A percentile compares a stretch with the other conserved stretches of the same genome.
Conservation (phyloP, 2,888 invertebrate species). For the Ametastegia equiseti region DNA sequence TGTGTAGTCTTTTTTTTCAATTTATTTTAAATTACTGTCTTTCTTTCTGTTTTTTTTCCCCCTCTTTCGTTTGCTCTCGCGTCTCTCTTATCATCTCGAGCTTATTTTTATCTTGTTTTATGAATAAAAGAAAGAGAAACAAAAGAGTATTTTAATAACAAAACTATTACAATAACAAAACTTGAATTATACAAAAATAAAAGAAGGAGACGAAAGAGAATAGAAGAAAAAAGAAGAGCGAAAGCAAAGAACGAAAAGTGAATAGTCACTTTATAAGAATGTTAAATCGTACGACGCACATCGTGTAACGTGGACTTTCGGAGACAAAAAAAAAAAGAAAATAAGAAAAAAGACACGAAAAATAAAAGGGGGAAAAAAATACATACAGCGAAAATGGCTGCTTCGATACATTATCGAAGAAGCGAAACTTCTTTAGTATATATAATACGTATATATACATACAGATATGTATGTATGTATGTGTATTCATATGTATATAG, state of each 20-base stretch:
- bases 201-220: background rate
- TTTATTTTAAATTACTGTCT: too few species aligned
- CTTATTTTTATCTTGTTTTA: background rate
- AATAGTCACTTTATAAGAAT: background rate
- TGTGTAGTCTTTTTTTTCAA: background rate
- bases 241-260: background rate
- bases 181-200: background rate
- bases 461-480: background rate
- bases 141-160: background rate
- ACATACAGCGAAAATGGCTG: conserved; percentile 50
- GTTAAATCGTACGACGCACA: background rate
- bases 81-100: background rate
- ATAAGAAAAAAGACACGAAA: conserved; percentile 49
- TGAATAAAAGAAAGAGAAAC: too few species aligned
- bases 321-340: background rate
- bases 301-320: background rate
- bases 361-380: conserved; percentile 38
- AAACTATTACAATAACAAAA: background rate
- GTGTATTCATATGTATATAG: background rate
- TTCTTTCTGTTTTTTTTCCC: background rate
- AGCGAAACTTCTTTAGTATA: conserved; percentile 58
- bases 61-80: background rate
- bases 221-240: background rate
- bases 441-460: background rate
- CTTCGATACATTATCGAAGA: conserved; percentile 59